Percentiles rank a stretch among this genome's conserved stretches.
Conservation (phyloP, 2,113 vertebrate genomes). For the Brachypteracias leptosomus region DNA sequence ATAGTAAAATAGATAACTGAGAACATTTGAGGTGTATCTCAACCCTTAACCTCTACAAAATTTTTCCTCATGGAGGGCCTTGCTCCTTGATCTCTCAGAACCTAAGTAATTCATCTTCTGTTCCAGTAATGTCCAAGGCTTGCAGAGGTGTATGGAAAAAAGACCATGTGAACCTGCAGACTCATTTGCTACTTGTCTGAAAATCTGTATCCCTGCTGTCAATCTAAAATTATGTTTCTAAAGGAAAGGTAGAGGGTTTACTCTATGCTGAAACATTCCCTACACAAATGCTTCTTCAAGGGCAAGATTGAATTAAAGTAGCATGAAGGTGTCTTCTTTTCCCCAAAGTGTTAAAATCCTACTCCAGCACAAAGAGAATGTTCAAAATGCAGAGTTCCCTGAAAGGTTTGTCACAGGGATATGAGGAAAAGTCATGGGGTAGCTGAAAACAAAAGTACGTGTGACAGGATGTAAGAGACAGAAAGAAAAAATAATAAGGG, state of each 20-base stretch:
- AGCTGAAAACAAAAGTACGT: background rate
- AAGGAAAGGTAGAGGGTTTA: background rate
- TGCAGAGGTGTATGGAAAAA: background rate
- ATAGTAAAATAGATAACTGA: constrained; percentile 4
- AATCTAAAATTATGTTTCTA: background rate
- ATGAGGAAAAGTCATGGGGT: background rate
- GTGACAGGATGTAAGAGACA: background rate
- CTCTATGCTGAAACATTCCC: background rate
- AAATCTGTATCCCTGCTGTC: background rate
- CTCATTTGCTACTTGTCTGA: background rate
- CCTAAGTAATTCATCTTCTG: background rate
- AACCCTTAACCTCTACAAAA: background rate
- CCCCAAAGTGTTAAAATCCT: background rate
- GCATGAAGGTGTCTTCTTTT: background rate
- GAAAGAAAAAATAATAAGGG: background rate
- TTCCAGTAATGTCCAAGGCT: background rate
- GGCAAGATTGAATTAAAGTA: background rate
- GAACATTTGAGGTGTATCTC: background rate
- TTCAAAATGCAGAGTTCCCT: background rate
- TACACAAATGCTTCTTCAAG: background rate
- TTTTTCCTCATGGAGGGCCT: background rate
- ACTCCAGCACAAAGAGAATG: background rate
- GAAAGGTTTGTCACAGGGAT: background rate
- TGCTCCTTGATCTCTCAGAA: constrained; percentile 3
- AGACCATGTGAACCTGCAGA: background rate